Conservation (phyloP, 2,888 invertebrate species). For the Calameuta idolon region DNA sequence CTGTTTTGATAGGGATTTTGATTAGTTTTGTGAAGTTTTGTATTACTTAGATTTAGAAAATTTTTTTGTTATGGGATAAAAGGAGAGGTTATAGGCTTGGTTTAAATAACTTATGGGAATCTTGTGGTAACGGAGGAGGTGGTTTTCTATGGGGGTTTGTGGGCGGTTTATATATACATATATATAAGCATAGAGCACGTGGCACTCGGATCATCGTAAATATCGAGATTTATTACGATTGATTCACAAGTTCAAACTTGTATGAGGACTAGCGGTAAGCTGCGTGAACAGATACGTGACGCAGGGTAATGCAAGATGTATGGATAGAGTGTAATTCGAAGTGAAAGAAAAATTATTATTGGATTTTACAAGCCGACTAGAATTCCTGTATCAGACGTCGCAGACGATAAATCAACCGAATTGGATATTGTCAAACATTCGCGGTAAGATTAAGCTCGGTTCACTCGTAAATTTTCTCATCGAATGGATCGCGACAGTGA, state of each 20-base stretch:
- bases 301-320: background rate
- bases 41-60: too few relatives aligned
- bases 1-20: too few relatives aligned
- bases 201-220: slow-evolving; percentile 29
- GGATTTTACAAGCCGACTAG: background rate
- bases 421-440: background rate
- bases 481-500: slow-evolving; percentile 37
- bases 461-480: slow-evolving; percentile 38
- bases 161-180: slow-evolving; percentile 23
- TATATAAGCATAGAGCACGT: slow-evolving; percentile 34
- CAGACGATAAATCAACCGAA: background rate
- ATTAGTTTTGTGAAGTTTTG: too few relatives aligned
- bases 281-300: background rate
- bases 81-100: background rate
- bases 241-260: background rate
- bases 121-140: slow-evolving; percentile 19
- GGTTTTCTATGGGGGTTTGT: slow-evolving; percentile 31
- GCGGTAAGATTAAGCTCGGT: background rate
- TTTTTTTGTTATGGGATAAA: background rate
- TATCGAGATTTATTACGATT: slow-evolving; percentile 36
- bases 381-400: background rate
- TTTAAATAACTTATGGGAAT: slow-evolving; percentile 6
- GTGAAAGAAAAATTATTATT: background rate
- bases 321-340: background rate
- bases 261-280: background rate